Conservation (phyloP, 2,888 invertebrate genomes). For the Sipha maydis region DNA sequence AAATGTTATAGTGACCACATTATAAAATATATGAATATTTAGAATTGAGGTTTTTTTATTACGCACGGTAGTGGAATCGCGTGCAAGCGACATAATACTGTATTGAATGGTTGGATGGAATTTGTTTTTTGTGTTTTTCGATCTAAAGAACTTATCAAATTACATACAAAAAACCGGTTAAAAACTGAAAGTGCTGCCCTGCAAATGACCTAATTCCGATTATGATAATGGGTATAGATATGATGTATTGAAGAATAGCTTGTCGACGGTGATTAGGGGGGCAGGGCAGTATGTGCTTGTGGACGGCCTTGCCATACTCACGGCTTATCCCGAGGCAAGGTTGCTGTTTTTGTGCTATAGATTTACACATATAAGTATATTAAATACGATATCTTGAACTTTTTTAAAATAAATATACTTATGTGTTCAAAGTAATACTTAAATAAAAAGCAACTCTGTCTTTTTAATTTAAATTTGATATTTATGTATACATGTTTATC, state of each 20-base stretch:
- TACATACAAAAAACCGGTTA: constrained; percentile 52
- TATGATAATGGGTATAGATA: constrained; percentile 54
- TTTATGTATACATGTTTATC: not conserved
- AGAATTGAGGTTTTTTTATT: not conserved
- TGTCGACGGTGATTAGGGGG: constrained; percentile 26
- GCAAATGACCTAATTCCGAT: constrained; percentile 52
- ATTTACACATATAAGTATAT: not conserved
- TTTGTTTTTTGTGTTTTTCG: constrained; percentile 27
- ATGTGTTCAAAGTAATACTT: not conserved
- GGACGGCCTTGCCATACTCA: constrained; percentile 56
- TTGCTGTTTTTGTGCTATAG: constrained; percentile 32
- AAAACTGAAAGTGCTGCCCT: constrained; percentile 55
- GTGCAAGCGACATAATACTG: not conserved
- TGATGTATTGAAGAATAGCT: constrained; percentile 10
- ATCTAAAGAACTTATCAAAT: constrained; percentile 30
- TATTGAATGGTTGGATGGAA: constrained; percentile 10
- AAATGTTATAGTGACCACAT: not conserved
- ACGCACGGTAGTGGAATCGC: not conserved
- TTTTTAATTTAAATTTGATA: not conserved
- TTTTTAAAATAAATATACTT: not conserved
- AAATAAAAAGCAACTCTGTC: not conserved
- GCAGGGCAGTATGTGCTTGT: constrained; percentile 35
- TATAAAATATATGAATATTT: not conserved
- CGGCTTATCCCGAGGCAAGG: constrained; percentile 50
- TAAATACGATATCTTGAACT: not conserved